A percentile compares a stretch with the other conserved stretches of the same genome.
Evolutionary conservation across 2,113 vertebrate genomes (phyloP).

Genomic region (Limanda limanda): DNA sequence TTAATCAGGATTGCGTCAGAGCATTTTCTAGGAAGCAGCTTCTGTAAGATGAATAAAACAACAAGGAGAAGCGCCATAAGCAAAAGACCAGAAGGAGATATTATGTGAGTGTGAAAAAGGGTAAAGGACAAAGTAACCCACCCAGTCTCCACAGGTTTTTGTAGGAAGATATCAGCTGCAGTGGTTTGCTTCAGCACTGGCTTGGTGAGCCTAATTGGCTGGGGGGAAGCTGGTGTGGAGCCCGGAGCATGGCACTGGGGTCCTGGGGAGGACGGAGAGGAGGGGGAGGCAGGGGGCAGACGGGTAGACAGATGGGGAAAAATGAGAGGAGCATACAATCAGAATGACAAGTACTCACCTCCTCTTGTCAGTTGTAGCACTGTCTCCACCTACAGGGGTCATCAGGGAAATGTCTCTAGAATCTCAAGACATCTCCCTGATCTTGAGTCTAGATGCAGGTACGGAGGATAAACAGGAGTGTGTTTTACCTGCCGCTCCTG

Average conservation of each 20-base stretch:
- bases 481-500: slow-evolving; percentile 76
- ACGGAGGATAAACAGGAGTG: background rate
- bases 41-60: slow-evolving; percentile 20
- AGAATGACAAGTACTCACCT: slow-evolving; percentile 20
- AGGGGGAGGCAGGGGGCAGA: slow-evolving; percentile 18
- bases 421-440: too few relatives aligned
- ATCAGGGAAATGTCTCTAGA: background rate
- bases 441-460: background rate
- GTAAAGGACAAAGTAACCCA: slow-evolving; percentile 76
- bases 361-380: slow-evolving; percentile 2
- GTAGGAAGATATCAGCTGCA: slow-evolving; percentile 80
- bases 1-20: background rate
- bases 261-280: slow-evolving; percentile 58
- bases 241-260: slow-evolving; percentile 24
- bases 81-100: slow-evolving; percentile 7
- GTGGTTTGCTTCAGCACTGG: slow-evolving; percentile 51
- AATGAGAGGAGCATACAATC: slow-evolving; percentile 12
- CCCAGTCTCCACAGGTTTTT: slow-evolving; percentile 83
- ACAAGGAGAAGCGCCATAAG: background rate
- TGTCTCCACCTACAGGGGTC: slow-evolving; percentile 71
- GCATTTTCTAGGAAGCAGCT: slow-evolving; percentile 8
- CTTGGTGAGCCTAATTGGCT: slow-evolving; percentile 87
- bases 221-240: slow-evolving; percentile 81
- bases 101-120: background rate
- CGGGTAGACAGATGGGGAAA: slow-evolving; percentile 10